These are phyloP conservation scores for Pleuronectes platessa DNA, from an alignment of 2,113 vertebrate species.

Conservation along the genomic window DNA sequence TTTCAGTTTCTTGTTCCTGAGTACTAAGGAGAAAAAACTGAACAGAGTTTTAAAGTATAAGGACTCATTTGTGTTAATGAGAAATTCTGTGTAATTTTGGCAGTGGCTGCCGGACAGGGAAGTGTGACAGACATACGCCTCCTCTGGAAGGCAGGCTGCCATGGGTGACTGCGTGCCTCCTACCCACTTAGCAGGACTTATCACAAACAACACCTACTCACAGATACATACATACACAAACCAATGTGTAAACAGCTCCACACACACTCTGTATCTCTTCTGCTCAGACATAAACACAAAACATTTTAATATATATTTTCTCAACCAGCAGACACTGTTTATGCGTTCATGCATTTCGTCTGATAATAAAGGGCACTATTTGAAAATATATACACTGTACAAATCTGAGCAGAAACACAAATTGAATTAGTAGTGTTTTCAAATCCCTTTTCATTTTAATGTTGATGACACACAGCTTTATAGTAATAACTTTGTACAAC, in stretches of 20 bases:
- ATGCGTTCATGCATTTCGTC: not conserved
- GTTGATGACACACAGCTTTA: too few relatives aligned
- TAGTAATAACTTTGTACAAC: too few relatives aligned
- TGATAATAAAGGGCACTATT: not conserved
- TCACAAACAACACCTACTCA: constrained; percentile 64
- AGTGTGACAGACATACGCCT: constrained; percentile 63
- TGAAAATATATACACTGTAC: not conserved
- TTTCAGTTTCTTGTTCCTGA: too few relatives aligned
- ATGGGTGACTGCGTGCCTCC: constrained; percentile 64
- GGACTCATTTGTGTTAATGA: constrained; percentile 40
- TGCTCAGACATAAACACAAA: not conserved
- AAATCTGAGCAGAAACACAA: not conserved
- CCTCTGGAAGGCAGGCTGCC: constrained; percentile 55
- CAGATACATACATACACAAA: not conserved
- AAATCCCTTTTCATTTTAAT: too few relatives aligned
- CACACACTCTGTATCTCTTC: not conserved
- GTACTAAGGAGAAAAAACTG: constrained; percentile 14
- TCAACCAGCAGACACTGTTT: not conserved
- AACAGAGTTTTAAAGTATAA: constrained; percentile 7
- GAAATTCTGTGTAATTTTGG: constrained; percentile 39
- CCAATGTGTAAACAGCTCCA: constrained; percentile 33
- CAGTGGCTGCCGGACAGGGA: constrained; percentile 26
- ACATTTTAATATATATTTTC: not conserved
- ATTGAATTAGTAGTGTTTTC: too few relatives aligned
- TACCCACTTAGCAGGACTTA: constrained; percentile 54